Percentiles rank a stretch among this genome's conserved stretches.
Evolutionary conservation across 2,888 invertebrate species (phyloP).

Genomic region (Pandemis cinnamomeana): DNA sequence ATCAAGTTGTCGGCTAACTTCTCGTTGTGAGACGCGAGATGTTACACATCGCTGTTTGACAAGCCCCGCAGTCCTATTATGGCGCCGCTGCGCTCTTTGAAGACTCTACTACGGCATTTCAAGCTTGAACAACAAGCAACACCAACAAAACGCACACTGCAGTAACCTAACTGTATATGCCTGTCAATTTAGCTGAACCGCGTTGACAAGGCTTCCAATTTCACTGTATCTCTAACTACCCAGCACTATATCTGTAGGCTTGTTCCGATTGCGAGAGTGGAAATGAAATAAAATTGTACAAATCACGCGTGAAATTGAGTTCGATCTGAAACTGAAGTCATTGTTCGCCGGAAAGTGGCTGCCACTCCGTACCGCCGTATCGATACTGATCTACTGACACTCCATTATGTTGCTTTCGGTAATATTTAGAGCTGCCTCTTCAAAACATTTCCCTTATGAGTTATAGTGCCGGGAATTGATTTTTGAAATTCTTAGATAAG

Average conservation of each 20-base stretch:
- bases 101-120: slow-evolving; percentile 35
- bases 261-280: slow-evolving; percentile 62
- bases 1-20: slow-evolving; percentile 75
- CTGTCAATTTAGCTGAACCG: slow-evolving; percentile 18
- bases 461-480: background rate
- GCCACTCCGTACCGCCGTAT: slow-evolving; percentile 52
- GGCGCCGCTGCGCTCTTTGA: slow-evolving; percentile 50
- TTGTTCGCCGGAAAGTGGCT: slow-evolving; percentile 66
- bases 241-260: slow-evolving; percentile 43
- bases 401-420: slow-evolving; percentile 38
- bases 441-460: background rate
- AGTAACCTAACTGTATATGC: slow-evolving; percentile 12
- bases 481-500: background rate
- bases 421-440: background rate
- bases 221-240: slow-evolving; percentile 2
- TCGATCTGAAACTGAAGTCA: slow-evolving; percentile 70
- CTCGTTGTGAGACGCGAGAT: slow-evolving; percentile 65
- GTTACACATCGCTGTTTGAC: slow-evolving; percentile 71
- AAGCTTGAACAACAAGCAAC: slow-evolving; percentile 22
- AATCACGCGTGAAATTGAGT: slow-evolving; percentile 84
- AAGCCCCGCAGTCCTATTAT: slow-evolving; percentile 64
- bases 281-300: slow-evolving; percentile 79
- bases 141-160: slow-evolving; percentile 17
- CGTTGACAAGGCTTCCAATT: slow-evolving; percentile 20
- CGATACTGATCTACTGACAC: slow-evolving; percentile 45